Conservation (phyloP, 2,888 invertebrate species). For the Myathropa florea region DNA sequence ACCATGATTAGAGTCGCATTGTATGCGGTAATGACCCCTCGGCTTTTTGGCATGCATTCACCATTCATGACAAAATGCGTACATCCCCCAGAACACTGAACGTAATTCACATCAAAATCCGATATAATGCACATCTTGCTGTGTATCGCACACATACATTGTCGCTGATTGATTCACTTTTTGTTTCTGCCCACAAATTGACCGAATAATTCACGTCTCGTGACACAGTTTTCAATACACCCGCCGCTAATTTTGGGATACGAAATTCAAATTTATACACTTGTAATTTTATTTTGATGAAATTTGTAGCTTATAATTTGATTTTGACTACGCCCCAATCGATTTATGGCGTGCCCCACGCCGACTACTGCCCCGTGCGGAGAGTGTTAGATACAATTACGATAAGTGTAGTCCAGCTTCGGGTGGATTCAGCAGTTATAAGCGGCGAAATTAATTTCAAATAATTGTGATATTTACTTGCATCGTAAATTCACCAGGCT, state of each 20-base stretch:
- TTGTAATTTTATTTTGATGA: slow-evolving; percentile 67
- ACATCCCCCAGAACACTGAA: slow-evolving; percentile 22
- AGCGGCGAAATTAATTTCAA: slow-evolving; percentile 56
- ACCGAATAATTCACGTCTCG: slow-evolving; percentile 44
- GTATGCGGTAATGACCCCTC: slow-evolving; percentile 60
- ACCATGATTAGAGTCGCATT: slow-evolving; percentile 65
- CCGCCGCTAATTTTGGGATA: slow-evolving; percentile 55
- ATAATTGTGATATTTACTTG: slow-evolving; percentile 53
- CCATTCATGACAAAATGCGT: slow-evolving; percentile 16
- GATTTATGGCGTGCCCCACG: slow-evolving; percentile 26
- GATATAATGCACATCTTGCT: slow-evolving; percentile 25
- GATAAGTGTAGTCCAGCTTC: not conserved
- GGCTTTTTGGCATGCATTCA: slow-evolving; percentile 41
- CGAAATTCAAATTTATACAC: slow-evolving; percentile 57
- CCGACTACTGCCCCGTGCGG: not conserved
- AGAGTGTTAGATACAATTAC: not conserved
- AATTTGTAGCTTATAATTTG: slow-evolving; percentile 66
- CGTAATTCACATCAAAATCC: slow-evolving; percentile 54
- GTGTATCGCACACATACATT: not conserved
- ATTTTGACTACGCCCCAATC: slow-evolving; percentile 50
- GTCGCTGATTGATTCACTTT: slow-evolving; percentile 21
- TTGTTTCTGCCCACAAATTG: slow-evolving; percentile 52
- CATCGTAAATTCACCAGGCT: slow-evolving; percentile 3
- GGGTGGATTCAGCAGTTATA: slow-evolving; percentile 5
- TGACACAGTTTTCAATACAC: slow-evolving; percentile 39